phyloP scores from a whole-genome alignment of 1,140 invertebrate genomes.

The Armadillidium nasatum region DNA sequence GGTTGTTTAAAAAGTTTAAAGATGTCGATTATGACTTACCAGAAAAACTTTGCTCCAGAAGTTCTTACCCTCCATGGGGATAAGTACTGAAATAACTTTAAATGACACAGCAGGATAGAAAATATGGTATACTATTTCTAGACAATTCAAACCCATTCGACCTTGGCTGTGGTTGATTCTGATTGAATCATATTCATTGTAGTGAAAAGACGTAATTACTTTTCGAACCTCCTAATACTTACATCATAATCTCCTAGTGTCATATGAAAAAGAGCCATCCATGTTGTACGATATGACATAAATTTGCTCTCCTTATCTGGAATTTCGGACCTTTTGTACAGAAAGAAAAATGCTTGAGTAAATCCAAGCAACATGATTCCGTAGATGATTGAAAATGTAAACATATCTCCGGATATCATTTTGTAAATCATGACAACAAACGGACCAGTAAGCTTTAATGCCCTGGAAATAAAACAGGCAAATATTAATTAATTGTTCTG shows the following conservation, averaged over 20 bases:
- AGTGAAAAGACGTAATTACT: neutral
- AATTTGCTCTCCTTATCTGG: conserved; percentile 73
- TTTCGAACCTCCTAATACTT: conserved; percentile 54
- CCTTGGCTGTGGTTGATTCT: too few species aligned
- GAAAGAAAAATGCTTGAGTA: conserved; percentile 92
- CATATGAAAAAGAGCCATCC: conserved; percentile 97
- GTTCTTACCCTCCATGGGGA: too few species aligned
- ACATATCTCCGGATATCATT: conserved; percentile 96
- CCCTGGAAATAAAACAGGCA: conserved; percentile 57
- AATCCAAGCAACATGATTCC: conserved; percentile 88
- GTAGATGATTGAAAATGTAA: conserved; percentile 95
- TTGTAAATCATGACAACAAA: conserved; percentile 98
- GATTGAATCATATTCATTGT: too few species aligned
- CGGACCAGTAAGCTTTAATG: conserved; percentile 85
- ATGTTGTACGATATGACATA: conserved; percentile 80
- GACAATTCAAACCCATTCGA: too few species aligned
- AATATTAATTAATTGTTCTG: too few species aligned
- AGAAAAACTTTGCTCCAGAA: too few species aligned
- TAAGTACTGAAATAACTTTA: too few species aligned
- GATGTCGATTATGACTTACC: too few species aligned
- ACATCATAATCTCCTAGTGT: conserved; percentile 97
- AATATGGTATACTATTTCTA: too few species aligned
- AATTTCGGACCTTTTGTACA: conserved; percentile 71
- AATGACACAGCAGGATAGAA: too few species aligned
- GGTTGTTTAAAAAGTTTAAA: too few species aligned